These are phyloP conservation scores for Neotoxoptera formosana DNA, from an alignment of 1,140 invertebrate genomes.

Conservation along the genomic window DNA sequence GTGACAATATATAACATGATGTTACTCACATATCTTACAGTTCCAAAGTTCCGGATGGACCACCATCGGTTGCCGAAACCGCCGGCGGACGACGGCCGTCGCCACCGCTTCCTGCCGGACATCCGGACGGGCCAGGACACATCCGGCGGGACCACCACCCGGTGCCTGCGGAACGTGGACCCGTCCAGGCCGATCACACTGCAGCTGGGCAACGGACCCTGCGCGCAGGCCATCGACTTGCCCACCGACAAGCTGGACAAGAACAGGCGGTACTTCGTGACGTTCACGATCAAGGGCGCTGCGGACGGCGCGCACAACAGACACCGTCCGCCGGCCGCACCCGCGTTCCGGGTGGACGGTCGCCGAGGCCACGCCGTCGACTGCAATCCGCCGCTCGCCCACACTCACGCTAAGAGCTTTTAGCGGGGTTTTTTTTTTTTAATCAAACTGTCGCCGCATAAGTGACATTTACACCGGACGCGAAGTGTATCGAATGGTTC, in stretches of 20 bases:
- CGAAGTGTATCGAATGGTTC: neutral
- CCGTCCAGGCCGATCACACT: slow-evolving; percentile 68
- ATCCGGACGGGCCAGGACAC: slow-evolving; percentile 63
- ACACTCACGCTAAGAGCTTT: slow-evolving; percentile 54
- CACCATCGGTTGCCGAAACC: slow-evolving; percentile 79
- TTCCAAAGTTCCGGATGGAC: slow-evolving; percentile 75
- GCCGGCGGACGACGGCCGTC: slow-evolving; percentile 57
- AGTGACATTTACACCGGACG: neutral
- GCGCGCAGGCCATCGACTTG: slow-evolving; percentile 83
- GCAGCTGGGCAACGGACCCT: slow-evolving; percentile 80
- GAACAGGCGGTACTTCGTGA: slow-evolving; percentile 88
- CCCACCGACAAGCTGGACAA: slow-evolving; percentile 84
- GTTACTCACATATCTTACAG: slow-evolving; percentile 46
- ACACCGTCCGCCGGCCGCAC: neutral
- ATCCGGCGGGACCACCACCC: slow-evolving; percentile 62
- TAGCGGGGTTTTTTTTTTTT: neutral
- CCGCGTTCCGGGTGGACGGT: neutral
- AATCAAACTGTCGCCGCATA: neutral
- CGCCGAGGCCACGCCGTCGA: neutral
- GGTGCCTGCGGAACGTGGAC: slow-evolving; percentile 62
- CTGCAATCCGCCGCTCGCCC: neutral
- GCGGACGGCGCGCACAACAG: neutral
- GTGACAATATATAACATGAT: neutral
- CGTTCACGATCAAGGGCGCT: slow-evolving; percentile 81
- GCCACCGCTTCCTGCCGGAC: slow-evolving; percentile 68